Percentiles rank a stretch among this genome's conserved stretches.
phyloP scores from a whole-genome alignment of 2,797 vertebrate species.

The Enteromius radiatus region DNA sequence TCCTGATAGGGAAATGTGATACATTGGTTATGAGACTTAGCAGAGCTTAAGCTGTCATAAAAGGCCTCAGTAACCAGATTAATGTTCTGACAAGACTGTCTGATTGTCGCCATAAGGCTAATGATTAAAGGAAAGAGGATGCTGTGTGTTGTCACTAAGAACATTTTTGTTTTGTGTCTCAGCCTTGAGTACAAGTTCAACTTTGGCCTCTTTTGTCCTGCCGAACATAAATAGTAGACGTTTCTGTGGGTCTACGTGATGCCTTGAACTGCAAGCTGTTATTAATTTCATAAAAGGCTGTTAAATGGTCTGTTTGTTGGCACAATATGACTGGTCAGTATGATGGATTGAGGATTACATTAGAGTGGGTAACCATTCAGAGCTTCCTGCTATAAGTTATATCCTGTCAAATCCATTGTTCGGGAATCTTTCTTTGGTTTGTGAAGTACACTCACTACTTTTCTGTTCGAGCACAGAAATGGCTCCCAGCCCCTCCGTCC shows the following conservation, averaged over 20 bases:
- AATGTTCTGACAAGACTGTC: constrained; percentile 61
- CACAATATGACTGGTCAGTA: constrained; percentile 25
- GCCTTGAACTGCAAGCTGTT: constrained; percentile 5
- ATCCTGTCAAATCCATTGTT: constrained; percentile 57
- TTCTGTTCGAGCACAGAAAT: constrained; percentile 72
- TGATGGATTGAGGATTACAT: constrained; percentile 34
- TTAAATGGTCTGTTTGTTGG: constrained; percentile 23
- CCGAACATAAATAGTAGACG: background rate
- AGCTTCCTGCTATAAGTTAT: constrained; percentile 42
- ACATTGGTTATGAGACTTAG: constrained; percentile 71
- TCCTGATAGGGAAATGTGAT: constrained; percentile 76
- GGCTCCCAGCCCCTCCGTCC: constrained; percentile 63
- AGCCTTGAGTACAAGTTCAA: background rate
- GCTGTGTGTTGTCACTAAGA: constrained; percentile 53
- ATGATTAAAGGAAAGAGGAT: constrained; percentile 63
- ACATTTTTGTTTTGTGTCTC: constrained; percentile 5
- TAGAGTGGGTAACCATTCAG: constrained; percentile 33
- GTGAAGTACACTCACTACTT: constrained; percentile 48
- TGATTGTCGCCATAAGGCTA: constrained; percentile 70
- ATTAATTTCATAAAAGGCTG: constrained; percentile 20
- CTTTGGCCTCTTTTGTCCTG: constrained; percentile 9
- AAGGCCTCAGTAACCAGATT: constrained; percentile 76
- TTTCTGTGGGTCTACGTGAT: background rate
- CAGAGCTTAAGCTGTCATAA: constrained; percentile 75
- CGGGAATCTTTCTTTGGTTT: constrained; percentile 54